These are phyloP conservation scores for Heterohyrax brucei DNA, from an alignment of 2,797 vertebrate genomes.

Conservation along the genomic window DNA sequence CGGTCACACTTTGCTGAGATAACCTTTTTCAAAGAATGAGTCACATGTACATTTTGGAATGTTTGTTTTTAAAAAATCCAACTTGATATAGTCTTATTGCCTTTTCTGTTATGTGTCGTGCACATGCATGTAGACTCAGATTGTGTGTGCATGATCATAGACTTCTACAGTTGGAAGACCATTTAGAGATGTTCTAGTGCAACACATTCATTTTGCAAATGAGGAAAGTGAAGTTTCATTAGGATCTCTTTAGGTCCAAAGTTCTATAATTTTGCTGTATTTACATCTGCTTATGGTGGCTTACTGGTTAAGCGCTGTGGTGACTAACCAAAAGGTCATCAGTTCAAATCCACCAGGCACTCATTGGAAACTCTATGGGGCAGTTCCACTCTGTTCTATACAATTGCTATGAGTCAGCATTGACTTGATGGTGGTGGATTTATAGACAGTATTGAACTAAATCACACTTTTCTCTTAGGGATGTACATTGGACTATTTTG, in stretches of 20 bases:
- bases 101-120: background rate
- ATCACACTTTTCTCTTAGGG: background rate
- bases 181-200: constrained; percentile 26
- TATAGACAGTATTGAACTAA: background rate
- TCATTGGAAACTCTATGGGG: no score
- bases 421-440: no score
- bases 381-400: no score
- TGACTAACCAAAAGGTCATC: no score
- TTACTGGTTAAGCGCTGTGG: no score
- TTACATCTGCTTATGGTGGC: background rate
- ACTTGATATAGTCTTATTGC: background rate
- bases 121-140: background rate
- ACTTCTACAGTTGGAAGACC: background rate
- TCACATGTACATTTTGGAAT: background rate
- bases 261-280: background rate
- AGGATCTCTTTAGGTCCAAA: background rate
- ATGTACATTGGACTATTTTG: background rate
- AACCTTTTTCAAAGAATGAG: background rate
- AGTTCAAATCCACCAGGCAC: no score
- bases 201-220: constrained; percentile 3
- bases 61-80: background rate
- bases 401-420: no score
- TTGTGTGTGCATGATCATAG: background rate
- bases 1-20: background rate
- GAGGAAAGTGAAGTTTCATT: background rate